These are phyloP conservation scores for Strongylocentrotus purpuratus DNA, from an alignment of 35 echinoderm and acorn worm species.

Conservation along the genomic window DNA sequence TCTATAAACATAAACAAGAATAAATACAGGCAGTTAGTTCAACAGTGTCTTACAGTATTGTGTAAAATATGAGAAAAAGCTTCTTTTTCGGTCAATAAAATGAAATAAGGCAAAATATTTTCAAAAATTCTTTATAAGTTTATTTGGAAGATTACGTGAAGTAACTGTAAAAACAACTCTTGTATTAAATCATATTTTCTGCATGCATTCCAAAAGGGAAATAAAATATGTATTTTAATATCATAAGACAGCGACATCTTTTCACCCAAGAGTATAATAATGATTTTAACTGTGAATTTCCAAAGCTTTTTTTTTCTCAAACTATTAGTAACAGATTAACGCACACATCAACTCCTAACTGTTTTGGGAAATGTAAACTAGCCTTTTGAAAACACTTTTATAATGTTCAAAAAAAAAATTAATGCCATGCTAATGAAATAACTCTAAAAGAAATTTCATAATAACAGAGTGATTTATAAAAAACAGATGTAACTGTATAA, in stretches of 20 bases:
- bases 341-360: neutral
- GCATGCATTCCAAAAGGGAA: neutral
- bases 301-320: neutral
- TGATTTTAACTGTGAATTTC: neutral
- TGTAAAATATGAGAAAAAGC: too few relatives aligned
- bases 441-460: neutral
- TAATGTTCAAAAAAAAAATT: neutral
- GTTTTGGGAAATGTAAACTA: neutral
- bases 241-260: neutral
- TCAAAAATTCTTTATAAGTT: neutral
- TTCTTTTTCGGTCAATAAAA: too few relatives aligned
- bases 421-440: neutral
- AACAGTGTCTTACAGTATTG: neutral
- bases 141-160: neutral
- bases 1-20: constrained; percentile 13
- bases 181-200: neutral
- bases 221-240: neutral
- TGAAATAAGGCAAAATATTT: too few relatives aligned
- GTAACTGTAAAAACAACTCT: neutral
- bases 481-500: too few relatives aligned
- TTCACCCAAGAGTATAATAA: too few relatives aligned
- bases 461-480: neutral
- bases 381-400: neutral
- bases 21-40: neutral
- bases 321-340: neutral